These are phyloP conservation scores for Diabrotica balteata DNA, from an alignment of 2,888 invertebrate genomes.

Conservation along the genomic window DNA sequence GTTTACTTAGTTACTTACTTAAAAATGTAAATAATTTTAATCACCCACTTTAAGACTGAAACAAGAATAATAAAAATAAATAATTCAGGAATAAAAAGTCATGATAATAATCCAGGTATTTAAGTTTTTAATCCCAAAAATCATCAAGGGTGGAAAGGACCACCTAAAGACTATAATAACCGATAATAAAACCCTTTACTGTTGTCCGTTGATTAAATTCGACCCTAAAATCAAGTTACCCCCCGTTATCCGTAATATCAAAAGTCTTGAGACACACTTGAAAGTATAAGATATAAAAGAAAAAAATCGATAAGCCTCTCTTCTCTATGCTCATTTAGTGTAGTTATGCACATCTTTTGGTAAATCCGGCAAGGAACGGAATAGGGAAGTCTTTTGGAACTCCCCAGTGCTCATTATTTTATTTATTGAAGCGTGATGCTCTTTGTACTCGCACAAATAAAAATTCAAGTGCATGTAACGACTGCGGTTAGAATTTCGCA, in stretches of 20 bases:
- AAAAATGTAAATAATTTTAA: no score
- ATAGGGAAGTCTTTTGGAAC: slow-evolving; percentile 21
- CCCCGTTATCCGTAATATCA: background rate
- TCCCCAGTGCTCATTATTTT: slow-evolving; percentile 36
- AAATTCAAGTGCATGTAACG: slow-evolving; percentile 16
- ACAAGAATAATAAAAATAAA: no score
- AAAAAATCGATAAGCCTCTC: slow-evolving; percentile 26
- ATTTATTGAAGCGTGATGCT: slow-evolving; percentile 34
- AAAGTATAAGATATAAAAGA: slow-evolving; percentile 19
- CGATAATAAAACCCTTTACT: no score
- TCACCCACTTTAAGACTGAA: no score
- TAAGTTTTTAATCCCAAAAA: no score
- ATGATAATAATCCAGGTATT: no score
- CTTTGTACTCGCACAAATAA: slow-evolving; percentile 29
- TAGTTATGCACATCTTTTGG: slow-evolving; percentile 32
- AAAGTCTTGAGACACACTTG: slow-evolving; percentile 21
- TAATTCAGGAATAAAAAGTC: no score
- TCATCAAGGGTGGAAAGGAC: no score
- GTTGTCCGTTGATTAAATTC: background rate
- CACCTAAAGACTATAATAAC: no score
- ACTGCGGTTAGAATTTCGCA: background rate
- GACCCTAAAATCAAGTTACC: slow-evolving; percentile 3
- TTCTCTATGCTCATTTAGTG: slow-evolving; percentile 16
- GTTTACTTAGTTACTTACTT: no score
- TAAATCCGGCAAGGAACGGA: slow-evolving; percentile 17